Percentiles rank a stretch among this genome's conserved stretches.
These are phyloP conservation scores for Poeciliopsis paucimaculata DNA, from an alignment of 2,797 vertebrate genomes.

Conservation along the genomic window DNA sequence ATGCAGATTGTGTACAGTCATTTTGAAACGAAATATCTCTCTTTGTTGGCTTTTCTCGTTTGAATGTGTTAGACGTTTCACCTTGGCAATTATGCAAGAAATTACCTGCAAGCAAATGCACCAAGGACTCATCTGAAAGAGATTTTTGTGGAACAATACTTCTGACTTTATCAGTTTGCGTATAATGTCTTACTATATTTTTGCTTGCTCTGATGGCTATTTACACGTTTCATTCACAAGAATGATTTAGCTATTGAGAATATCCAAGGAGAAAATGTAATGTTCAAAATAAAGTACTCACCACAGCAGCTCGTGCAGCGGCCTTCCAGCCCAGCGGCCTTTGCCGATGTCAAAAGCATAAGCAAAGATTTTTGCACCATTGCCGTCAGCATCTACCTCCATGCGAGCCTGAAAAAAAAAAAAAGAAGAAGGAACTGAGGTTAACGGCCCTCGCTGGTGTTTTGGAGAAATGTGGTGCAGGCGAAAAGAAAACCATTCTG, in stretches of 20 bases:
- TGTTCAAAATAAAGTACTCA: conserved; percentile 67
- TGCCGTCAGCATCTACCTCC: conserved; percentile 98
- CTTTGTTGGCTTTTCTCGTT: background rate
- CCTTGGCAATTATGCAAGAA: background rate
- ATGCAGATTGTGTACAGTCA: background rate
- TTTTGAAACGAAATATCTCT: background rate
- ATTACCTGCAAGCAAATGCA: background rate
- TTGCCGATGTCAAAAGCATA: conserved; percentile 98
- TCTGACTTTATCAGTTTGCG: background rate
- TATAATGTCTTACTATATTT: background rate
- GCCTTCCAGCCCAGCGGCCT: conserved; percentile 91
- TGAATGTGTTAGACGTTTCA: background rate
- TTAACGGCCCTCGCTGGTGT: background rate
- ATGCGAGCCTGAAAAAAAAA: conserved; percentile 87
- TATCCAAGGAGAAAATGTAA: background rate
- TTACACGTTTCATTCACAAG: background rate
- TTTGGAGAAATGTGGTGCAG: background rate
- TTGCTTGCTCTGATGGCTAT: background rate
- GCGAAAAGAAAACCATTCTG: background rate
- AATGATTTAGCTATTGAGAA: background rate
- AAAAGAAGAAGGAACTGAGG: background rate
- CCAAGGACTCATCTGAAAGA: background rate
- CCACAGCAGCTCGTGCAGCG: conserved; percentile 95
- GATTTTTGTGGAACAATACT: background rate
- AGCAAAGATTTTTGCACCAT: conserved; percentile 98